These are phyloP conservation scores for Trachelus iudaicus DNA, from an alignment of 2,888 invertebrate genomes.

Conservation along the genomic window DNA sequence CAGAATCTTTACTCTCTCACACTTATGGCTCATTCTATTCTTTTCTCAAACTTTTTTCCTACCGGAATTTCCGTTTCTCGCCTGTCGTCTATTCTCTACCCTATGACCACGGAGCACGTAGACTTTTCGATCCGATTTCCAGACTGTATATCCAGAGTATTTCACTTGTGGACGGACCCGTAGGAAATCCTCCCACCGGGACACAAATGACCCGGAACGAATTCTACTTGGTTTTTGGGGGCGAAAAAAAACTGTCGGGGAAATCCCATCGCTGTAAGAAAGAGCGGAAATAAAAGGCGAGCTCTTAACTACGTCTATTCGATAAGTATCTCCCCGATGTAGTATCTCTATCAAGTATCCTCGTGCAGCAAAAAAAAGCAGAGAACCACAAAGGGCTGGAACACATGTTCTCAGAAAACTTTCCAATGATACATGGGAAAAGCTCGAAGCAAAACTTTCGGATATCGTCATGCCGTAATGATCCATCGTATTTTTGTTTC, in stretches of 20 bases:
- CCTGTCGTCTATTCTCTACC: background rate
- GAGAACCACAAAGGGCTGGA: slow-evolving; percentile 8
- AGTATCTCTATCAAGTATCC: slow-evolving; percentile 19
- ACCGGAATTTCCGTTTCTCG: slow-evolving; percentile 12
- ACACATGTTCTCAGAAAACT: slow-evolving; percentile 36
- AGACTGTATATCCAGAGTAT: background rate
- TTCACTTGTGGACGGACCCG: background rate
- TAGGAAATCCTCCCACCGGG: background rate
- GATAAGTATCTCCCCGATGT: slow-evolving; percentile 18
- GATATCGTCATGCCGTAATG: slow-evolving; percentile 42
- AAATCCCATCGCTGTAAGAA: background rate
- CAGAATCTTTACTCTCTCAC: slow-evolving; percentile 20
- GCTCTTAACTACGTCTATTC: slow-evolving; percentile 20
- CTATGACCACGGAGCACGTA: background rate
- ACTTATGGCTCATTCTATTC: slow-evolving; percentile 12
- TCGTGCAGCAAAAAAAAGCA: slow-evolving; percentile 4
- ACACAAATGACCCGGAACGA: slow-evolving; percentile 31
- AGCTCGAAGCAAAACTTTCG: slow-evolving; percentile 22
- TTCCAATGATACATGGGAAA: slow-evolving; percentile 36
- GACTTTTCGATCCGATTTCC: background rate
- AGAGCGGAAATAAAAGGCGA: background rate
- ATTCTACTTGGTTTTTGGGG: slow-evolving; percentile 11
- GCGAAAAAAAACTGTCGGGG: slow-evolving; percentile 5
- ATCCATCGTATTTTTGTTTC: slow-evolving; percentile 42
- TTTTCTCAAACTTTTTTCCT: slow-evolving; percentile 11